These are phyloP conservation scores for Chymomyza costata DNA, from an alignment of 1,140 invertebrate species.

Conservation along the genomic window DNA sequence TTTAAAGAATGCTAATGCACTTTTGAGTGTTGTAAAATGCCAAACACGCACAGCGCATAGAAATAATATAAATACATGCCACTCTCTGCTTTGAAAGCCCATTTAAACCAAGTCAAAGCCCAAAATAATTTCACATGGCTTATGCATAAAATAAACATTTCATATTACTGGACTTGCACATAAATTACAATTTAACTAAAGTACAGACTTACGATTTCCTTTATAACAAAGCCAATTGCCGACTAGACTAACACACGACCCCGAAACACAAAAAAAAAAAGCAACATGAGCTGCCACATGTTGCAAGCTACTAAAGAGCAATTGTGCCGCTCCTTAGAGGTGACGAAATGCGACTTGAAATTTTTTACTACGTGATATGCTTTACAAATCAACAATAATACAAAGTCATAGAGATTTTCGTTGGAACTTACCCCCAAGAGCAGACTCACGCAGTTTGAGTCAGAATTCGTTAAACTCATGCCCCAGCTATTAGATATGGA, in stretches of 20 bases:
- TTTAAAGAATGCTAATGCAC: too few relatives aligned
- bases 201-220: too few relatives aligned
- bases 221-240: not conserved
- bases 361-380: slow-evolving; percentile 56
- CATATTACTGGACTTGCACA: too few relatives aligned
- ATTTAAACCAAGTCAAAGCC: slow-evolving; percentile 37
- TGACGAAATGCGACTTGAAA: slow-evolving; percentile 62
- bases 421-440: slow-evolving; percentile 22
- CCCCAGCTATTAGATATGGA: too few relatives aligned
- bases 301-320: slow-evolving; percentile 22
- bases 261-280: not conserved
- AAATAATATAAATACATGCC: too few relatives aligned
- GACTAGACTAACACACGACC: not conserved
- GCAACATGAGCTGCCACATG: not conserved
- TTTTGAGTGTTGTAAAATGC: too few relatives aligned
- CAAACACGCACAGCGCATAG: too few relatives aligned
- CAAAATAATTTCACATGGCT: too few relatives aligned
- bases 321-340: slow-evolving; percentile 43
- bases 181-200: too few relatives aligned
- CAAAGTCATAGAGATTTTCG: slow-evolving; percentile 5
- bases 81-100: slow-evolving; percentile 41
- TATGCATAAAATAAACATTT: too few relatives aligned
- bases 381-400: slow-evolving; percentile 37
- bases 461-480: slow-evolving; percentile 60
- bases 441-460: slow-evolving; percentile 26